Conservation (phyloP, 2,797 vertebrate species). For the Hephaestus fuliginosus region DNA sequence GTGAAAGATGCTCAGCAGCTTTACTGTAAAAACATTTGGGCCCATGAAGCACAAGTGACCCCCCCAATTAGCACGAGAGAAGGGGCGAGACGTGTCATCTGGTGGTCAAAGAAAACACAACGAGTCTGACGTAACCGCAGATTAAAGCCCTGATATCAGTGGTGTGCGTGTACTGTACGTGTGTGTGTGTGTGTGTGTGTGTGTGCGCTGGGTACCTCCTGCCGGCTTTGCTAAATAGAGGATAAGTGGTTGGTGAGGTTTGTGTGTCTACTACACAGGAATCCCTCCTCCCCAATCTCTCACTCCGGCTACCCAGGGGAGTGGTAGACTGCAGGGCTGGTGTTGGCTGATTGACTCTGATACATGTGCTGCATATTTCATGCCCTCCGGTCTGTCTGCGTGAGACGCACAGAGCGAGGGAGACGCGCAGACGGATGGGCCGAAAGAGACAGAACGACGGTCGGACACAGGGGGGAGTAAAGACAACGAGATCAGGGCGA, state of each 20-base stretch:
- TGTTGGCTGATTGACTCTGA: conserved; percentile 83
- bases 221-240: conserved; percentile 78
- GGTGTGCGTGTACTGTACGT: conserved; percentile 22
- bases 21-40: background rate
- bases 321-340: conserved; percentile 74
- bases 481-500: conserved; percentile 33
- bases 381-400: conserved; percentile 68
- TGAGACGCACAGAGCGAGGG: conserved; percentile 25
- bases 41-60: conserved; percentile 10
- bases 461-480: conserved; percentile 1
- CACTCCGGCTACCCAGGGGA: conserved; percentile 72
- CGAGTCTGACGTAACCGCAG: conserved; percentile 44
- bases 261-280: conserved; percentile 73
- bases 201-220: conserved; percentile 49
- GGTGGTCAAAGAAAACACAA: conserved; percentile 38
- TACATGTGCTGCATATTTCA: conserved; percentile 82
- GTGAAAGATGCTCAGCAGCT: background rate
- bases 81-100: conserved; percentile 26
- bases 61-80: conserved; percentile 30
- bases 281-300: conserved; percentile 71
- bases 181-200: conserved; percentile 28
- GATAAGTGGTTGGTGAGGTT: conserved; percentile 83
- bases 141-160: conserved; percentile 61
- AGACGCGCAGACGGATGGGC: conserved; percentile 39
- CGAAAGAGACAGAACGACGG: conserved; percentile 49